Evolutionary conservation across 2,797 vertebrate species (phyloP).

Genomic region (Sphenodon punctatus): DNA sequence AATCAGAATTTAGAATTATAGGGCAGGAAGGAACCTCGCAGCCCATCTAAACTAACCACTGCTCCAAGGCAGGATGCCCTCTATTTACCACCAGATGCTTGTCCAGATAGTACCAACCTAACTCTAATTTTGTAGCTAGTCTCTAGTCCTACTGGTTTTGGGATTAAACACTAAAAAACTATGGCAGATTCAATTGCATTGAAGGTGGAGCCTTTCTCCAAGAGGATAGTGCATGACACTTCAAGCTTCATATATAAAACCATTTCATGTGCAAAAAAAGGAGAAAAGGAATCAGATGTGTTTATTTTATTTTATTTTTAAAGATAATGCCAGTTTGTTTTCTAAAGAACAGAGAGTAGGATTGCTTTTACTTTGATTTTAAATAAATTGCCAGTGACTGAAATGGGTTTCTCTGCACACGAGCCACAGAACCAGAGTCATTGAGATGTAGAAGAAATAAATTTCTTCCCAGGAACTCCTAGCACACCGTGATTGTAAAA

Average conservation of each 20-base stretch:
- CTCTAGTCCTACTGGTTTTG: not conserved
- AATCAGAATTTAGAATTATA: no score
- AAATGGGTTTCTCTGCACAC: not conserved
- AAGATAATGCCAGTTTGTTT: no score
- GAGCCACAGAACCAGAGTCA: not conserved
- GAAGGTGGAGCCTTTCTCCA: no score
- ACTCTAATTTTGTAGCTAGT: not conserved
- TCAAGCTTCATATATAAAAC: not conserved
- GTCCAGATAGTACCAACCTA: no score
- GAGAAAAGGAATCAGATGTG: not conserved
- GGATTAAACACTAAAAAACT: not conserved
- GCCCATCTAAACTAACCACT: no score
- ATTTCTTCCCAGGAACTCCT: not conserved
- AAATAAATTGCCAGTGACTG: not conserved
- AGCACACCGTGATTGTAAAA: not conserved
- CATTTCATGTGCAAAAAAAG: not conserved
- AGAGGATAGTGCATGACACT: not conserved
- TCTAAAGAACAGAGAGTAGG: not conserved
- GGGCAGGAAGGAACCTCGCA: no score
- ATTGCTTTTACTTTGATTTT: not conserved
- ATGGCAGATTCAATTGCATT: no score
- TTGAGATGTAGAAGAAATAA: not conserved
- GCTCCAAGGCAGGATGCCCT: no score
- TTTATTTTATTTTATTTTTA: slow-evolving; percentile 1
- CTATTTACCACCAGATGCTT: no score